Evolutionary conservation across 1,140 invertebrate genomes (phyloP), one percentile per base, ranked within the genome.

Genomic region (Mactra quadrangularis): DNA sequence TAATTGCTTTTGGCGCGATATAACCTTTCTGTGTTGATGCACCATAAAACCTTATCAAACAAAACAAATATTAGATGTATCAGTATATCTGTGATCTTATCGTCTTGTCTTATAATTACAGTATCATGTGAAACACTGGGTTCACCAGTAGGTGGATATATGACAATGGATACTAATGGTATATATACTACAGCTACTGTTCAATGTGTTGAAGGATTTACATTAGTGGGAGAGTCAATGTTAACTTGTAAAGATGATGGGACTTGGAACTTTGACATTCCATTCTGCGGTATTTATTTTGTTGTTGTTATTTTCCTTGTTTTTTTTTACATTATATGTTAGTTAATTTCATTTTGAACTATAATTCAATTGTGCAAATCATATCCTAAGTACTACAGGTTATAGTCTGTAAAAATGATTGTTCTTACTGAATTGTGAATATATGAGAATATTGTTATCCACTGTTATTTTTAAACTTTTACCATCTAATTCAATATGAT

Each of bases 201-300:
- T 13, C 11, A 57, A 33, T 77, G 74, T 50, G 59, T 62, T 3
- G n/a, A 11, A 31, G 74, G 74, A 22, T 77, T 62, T 31, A 31
- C 74, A 41, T 22, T 62, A 19, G 52, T 77, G 7, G 74, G 74
- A 38, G 19, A 77, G 33, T 27, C 27, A 17, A 41, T 7, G 31
- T 55, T 77, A 31, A 50, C 25, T 0, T 77, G 74, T 31, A 60
- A 45, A 35, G 38, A 55, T 64, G 74, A 77, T 38, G 74, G 74
- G 0, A 47, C 57, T 4, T 77, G 74, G 74, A 57, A 77, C 50
- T 77, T 62, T n/a, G 17, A 19, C 1, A 17, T 47, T 47, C 74
- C 74, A n/a, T 33, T 57, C 3, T 77, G 74, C 52, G 74, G 74
- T 77, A 70, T 3, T 13, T 29, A n/a, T 17, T 50, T 45, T 64